phyloP scores from a whole-genome alignment of 2,888 invertebrate species.

The Tipula confusa region DNA sequence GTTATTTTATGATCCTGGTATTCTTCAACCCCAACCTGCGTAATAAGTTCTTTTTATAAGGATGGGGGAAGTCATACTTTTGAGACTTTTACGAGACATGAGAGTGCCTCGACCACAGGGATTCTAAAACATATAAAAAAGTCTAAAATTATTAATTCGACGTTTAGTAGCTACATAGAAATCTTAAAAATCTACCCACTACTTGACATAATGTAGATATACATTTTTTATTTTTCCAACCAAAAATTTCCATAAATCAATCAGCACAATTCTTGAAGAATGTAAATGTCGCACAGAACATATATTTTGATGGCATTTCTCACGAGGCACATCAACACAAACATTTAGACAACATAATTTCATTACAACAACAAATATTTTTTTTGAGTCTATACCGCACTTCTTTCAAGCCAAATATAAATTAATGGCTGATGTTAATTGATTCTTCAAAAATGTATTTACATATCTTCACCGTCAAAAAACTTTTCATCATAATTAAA shows the following conservation, averaged over 20 bases:
- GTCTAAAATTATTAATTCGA: too few relatives aligned
- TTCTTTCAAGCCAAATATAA: neutral
- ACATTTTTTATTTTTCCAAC: neutral
- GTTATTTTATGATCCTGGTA: too few relatives aligned
- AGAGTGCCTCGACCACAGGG: too few relatives aligned
- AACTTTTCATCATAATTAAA: neutral
- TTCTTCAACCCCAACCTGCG: too few relatives aligned
- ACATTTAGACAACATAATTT: neutral
- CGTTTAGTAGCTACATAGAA: too few relatives aligned
- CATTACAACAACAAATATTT: neutral
- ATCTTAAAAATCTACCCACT: neutral
- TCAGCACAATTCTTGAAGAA: neutral
- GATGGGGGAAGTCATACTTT: too few relatives aligned
- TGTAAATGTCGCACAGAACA: neutral
- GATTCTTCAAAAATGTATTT: neutral
- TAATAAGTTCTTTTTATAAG: too few relatives aligned
- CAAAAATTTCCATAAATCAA: neutral
- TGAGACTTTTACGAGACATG: too few relatives aligned
- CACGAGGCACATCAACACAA: neutral
- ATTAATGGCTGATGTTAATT: neutral
- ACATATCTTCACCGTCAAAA: neutral
- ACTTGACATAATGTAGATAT: neutral
- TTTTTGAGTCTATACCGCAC: neutral
- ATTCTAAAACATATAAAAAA: too few relatives aligned
- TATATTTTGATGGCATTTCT: neutral